Percentiles rank a stretch among this genome's conserved stretches.
Evolutionary conservation across 2,113 vertebrate genomes (phyloP).

Genomic region (Cathartes aura): DNA sequence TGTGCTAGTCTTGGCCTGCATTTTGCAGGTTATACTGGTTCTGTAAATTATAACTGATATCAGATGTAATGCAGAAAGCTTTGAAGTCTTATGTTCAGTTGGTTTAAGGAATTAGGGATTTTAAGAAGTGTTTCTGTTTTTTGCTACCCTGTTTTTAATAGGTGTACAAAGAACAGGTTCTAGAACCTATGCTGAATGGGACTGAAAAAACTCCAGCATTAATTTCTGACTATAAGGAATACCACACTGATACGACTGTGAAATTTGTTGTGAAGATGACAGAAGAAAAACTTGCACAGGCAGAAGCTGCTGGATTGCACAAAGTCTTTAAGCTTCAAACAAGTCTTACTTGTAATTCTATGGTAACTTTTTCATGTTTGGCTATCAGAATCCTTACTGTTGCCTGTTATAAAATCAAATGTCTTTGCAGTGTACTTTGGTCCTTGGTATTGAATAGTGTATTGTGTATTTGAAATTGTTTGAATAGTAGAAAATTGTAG

Average conservation of each 20-base stretch:
- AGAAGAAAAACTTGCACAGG: constrained; percentile 96
- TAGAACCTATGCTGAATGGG: constrained; percentile 97
- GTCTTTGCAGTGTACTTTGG: background rate
- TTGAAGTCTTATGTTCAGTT: background rate
- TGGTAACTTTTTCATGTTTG: constrained; percentile 83
- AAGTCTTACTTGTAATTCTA: constrained; percentile 97
- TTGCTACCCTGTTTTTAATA: constrained; percentile 46
- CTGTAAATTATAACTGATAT: background rate
- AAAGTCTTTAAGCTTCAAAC: constrained; percentile 99
- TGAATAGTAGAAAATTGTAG: background rate
- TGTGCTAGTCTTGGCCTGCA: background rate
- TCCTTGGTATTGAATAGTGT: background rate
- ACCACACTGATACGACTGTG: constrained; percentile 96
- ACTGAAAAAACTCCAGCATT: constrained; percentile 95
- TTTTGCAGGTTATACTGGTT: background rate
- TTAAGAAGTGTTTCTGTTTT: constrained; percentile 8
- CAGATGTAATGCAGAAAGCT: background rate
- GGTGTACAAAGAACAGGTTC: constrained; percentile 96
- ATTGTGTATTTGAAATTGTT: background rate
- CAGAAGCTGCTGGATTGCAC: constrained; percentile 95
- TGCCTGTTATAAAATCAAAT: background rate
- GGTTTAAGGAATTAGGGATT: background rate
- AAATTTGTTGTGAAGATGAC: constrained; percentile 98
- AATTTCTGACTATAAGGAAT: constrained; percentile 97
- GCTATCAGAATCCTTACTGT: constrained; percentile 18